Conservation (phyloP, 2,113 vertebrate genomes). For the Carassius gibelio region DNA sequence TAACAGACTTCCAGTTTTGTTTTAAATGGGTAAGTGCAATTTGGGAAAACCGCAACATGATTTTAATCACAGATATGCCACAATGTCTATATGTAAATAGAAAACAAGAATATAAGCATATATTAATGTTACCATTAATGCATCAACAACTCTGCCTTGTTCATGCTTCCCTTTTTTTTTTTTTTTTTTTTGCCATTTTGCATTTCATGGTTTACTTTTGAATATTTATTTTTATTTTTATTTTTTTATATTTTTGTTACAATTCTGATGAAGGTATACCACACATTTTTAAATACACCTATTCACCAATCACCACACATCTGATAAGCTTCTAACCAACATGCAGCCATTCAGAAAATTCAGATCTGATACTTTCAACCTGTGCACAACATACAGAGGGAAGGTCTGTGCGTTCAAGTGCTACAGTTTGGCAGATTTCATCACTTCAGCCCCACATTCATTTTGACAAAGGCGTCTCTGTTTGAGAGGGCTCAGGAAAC, state of each 20-base stretch:
- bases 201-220: neutral
- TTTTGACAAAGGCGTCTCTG: constrained; percentile 57
- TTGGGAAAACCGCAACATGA: constrained; percentile 18
- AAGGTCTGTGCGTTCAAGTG: neutral
- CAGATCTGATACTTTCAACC: neutral
- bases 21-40: neutral
- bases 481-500: constrained; percentile 29
- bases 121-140: neutral
- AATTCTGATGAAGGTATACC: neutral
- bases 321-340: neutral
- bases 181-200: neutral
- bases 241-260: neutral
- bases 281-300: neutral
- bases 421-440: constrained; percentile 19
- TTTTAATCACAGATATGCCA: constrained; percentile 6
- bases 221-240: too few relatives aligned
- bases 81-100: neutral
- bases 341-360: neutral
- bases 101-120: constrained; percentile 7
- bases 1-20: constrained; percentile 36
- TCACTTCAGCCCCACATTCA: constrained; percentile 39
- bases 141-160: neutral
- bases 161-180: neutral
- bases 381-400: neutral
- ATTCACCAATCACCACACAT: neutral